A percentile compares a stretch with the other conserved stretches of the same genome.
phyloP scores from a whole-genome alignment of 2,888 invertebrate species.

The Drosophila paranaensis region DNA sequence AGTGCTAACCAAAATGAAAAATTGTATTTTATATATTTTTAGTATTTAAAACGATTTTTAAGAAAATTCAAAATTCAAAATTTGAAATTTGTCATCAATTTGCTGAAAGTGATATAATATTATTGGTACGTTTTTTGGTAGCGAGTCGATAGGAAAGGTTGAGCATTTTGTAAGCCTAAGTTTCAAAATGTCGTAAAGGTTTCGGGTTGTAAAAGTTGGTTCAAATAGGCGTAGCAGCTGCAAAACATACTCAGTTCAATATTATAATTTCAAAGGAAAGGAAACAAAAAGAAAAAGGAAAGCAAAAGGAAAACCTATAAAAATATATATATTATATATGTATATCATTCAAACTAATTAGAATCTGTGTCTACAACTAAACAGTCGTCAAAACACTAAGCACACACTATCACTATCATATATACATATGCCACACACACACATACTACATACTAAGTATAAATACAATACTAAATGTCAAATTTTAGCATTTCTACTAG shows the following conservation, averaged over 20 bases:
- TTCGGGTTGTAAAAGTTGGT: slow-evolving; percentile 65
- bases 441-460: slow-evolving; percentile 44
- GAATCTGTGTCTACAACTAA: slow-evolving; percentile 65
- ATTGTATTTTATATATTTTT: slow-evolving; percentile 58
- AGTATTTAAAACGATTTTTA: slow-evolving; percentile 56
- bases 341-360: slow-evolving; percentile 50
- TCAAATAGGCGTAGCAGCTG: slow-evolving; percentile 47
- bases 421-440: slow-evolving; percentile 37
- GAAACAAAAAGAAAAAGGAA: background rate
- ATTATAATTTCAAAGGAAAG: slow-evolving; percentile 12
- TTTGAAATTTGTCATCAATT: slow-evolving; percentile 70
- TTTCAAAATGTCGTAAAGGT: slow-evolving; percentile 42
- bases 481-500: slow-evolving; percentile 71
- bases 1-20: slow-evolving; percentile 51
- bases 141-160: background rate
- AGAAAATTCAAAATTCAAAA: slow-evolving; percentile 72
- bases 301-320: background rate
- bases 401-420: slow-evolving; percentile 63
- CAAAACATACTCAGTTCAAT: slow-evolving; percentile 31
- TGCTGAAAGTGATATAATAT: slow-evolving; percentile 75
- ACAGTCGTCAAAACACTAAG: slow-evolving; percentile 36
- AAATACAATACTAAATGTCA: slow-evolving; percentile 59
- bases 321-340: slow-evolving; percentile 18
- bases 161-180: slow-evolving; percentile 42
- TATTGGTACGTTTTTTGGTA: slow-evolving; percentile 63